phyloP scores from a whole-genome alignment of 2,113 vertebrate genomes.

The Mesitornis unicolor region DNA sequence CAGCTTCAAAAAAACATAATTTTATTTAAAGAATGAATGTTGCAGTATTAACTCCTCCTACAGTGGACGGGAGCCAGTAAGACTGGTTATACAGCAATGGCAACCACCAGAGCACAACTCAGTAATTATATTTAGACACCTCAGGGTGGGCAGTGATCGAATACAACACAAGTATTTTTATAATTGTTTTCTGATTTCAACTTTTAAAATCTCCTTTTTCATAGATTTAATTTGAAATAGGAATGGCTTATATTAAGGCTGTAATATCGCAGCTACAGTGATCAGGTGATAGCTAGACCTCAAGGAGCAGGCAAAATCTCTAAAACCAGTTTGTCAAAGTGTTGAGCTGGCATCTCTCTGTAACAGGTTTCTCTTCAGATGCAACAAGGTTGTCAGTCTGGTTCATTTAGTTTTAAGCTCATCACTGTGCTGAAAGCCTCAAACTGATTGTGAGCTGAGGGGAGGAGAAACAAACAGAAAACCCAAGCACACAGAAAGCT shows the following conservation, averaged over 20 bases:
- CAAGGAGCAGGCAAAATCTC: neutral
- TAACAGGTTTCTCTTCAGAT: neutral
- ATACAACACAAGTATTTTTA: neutral
- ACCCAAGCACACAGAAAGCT: neutral
- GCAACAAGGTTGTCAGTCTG: neutral
- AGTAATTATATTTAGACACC: neutral
- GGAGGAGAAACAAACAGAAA: neutral
- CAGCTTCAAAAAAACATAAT: neutral
- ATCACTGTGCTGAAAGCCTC: neutral
- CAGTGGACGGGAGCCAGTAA: neutral
- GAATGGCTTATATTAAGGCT: neutral
- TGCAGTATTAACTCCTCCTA: neutral
- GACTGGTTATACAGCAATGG: conserved; percentile 16
- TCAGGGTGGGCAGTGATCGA: neutral
- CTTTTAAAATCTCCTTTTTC: neutral
- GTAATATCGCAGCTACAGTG: neutral
- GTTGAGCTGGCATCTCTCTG: neutral
- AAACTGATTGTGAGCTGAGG: neutral
- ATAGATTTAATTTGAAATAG: neutral
- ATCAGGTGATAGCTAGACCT: neutral
- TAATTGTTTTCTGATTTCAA: neutral
- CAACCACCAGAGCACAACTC: neutral
- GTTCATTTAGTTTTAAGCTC: neutral
- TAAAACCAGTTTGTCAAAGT: neutral
- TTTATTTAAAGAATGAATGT: neutral